phyloP scores from a whole-genome alignment of 2,113 vertebrate genomes.

The human region DNA sequence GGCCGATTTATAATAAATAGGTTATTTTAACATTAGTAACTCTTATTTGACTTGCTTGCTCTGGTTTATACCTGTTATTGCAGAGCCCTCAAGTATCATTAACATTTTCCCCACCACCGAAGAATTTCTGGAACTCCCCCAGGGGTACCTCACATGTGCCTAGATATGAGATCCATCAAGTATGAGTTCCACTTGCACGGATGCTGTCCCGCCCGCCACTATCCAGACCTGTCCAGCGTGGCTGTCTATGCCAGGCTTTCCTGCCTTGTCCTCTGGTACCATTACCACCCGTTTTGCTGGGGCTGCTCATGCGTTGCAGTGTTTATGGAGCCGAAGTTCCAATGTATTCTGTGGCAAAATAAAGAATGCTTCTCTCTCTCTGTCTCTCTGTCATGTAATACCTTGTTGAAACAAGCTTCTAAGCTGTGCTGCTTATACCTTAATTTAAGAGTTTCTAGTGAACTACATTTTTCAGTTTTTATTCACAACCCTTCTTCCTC shows the following conservation, averaged over 20 bases:
- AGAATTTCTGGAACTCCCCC: not conserved
- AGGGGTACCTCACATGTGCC: not conserved
- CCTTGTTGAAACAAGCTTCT: not conserved
- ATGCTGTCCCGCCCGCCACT: no score
- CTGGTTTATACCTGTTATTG: not conserved
- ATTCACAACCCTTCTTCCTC: not conserved
- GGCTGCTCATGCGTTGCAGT: not conserved
- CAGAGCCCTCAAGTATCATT: not conserved
- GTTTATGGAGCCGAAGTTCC: not conserved
- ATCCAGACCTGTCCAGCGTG: fast-evolving
- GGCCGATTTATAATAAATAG: not conserved
- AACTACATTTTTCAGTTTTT: not conserved
- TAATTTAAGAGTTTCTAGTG: not conserved
- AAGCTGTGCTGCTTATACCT: not conserved
- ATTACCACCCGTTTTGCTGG: not conserved
- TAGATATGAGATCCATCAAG: not conserved
- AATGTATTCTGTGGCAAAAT: not conserved
- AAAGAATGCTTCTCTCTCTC: not conserved
- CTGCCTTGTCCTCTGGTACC: not conserved
- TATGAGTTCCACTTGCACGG: not conserved
- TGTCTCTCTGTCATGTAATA: not conserved
- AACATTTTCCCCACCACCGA: not conserved
- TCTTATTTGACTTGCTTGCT: not conserved
- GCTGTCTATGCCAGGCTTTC: not conserved
- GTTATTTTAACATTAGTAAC: not conserved